Conservation (phyloP, 2,888 invertebrate species). For the Rosalia funebris region DNA sequence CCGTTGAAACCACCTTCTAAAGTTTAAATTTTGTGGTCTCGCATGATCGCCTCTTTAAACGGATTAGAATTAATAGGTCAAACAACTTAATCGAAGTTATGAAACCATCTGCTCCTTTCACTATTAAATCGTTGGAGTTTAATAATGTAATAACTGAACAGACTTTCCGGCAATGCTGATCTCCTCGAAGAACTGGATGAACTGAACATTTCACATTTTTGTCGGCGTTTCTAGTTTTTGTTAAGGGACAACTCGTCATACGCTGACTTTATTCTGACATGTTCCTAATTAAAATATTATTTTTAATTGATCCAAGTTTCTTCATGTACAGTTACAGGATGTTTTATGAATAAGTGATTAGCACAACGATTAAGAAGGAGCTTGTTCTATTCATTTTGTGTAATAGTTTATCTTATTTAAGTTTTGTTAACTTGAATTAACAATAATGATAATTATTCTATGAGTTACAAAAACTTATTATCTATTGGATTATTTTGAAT, state of each 20-base stretch:
- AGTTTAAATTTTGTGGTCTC: slow-evolving; percentile 2
- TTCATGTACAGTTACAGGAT: background rate
- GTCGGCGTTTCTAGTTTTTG: slow-evolving; percentile 9
- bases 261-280: background rate
- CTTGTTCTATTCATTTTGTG: no score
- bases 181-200: background rate
- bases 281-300: slow-evolving; percentile 20
- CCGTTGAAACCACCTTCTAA: background rate
- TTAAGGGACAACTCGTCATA: slow-evolving; percentile 14
- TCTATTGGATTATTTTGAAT: no score
- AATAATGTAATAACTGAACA: slow-evolving; percentile 16
- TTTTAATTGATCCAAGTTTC: slow-evolving; percentile 15
- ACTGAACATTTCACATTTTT: slow-evolving; percentile 18
- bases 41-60: slow-evolving; percentile 20
- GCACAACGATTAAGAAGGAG: no score
- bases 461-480: no score
- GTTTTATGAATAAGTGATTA: no score
- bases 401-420: no score
- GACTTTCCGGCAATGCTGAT: background rate
- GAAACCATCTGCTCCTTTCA: slow-evolving; percentile 21
- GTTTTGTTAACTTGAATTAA: no score
- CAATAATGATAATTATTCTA: no score
- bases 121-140: slow-evolving; percentile 10
- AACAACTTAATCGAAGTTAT: slow-evolving; percentile 27
- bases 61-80: slow-evolving; percentile 20